Conservation (phyloP, 2,113 vertebrate genomes). For the Menura novaehollandiae region DNA sequence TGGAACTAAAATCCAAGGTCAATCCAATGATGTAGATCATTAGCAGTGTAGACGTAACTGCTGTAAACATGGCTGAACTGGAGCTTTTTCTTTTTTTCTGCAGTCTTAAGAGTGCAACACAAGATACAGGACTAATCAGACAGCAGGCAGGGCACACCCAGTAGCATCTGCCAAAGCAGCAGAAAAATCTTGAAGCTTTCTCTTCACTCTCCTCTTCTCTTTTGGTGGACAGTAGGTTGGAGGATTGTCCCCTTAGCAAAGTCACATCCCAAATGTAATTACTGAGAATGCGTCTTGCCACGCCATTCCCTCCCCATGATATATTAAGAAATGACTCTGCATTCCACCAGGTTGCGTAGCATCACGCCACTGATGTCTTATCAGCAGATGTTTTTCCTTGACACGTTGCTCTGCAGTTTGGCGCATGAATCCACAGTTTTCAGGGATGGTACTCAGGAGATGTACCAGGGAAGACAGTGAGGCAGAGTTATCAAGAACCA, state of each 20-base stretch:
- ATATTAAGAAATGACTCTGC: constrained; percentile 53
- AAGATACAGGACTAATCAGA: background rate
- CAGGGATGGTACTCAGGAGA: background rate
- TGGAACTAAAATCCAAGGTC: constrained; percentile 9
- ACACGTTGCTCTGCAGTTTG: constrained; percentile 54
- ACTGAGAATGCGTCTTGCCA: background rate
- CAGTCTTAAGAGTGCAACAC: background rate
- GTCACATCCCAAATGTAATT: background rate
- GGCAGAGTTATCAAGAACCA: background rate
- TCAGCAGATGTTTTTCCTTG: constrained; percentile 36
- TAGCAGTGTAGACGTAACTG: background rate
- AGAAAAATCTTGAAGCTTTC: background rate
- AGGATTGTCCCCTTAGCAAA: background rate
- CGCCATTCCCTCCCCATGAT: background rate
- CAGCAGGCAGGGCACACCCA: constrained; percentile 38
- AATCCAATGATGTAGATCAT: background rate
- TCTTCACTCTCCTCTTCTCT: background rate
- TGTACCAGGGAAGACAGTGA: background rate
- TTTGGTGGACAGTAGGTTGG: background rate
- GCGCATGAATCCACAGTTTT: constrained; percentile 39
- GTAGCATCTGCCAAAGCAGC: background rate
- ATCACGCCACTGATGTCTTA: constrained; percentile 40
- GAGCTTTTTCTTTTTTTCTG: background rate
- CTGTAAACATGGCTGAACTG: background rate
- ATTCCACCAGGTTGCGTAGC: constrained; percentile 7